A percentile compares a stretch with the other conserved stretches of the same genome.
These are phyloP conservation scores for Patella pellucida DNA, from an alignment of 2,888 invertebrate genomes.

Conservation along the genomic window DNA sequence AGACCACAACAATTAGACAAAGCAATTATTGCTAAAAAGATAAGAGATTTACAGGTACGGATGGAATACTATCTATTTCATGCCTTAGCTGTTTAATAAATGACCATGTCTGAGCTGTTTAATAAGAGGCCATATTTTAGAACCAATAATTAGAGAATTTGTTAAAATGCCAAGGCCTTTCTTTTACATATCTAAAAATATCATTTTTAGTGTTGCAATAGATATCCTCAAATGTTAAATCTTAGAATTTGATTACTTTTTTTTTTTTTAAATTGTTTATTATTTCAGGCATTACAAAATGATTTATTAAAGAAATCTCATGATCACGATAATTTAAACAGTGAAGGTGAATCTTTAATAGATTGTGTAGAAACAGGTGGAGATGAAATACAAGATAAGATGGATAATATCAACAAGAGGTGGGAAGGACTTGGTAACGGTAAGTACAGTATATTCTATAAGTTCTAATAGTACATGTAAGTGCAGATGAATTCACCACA, in stretches of 20 bases:
- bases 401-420: slow-evolving; percentile 85
- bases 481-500: too few relatives aligned
- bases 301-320: slow-evolving; percentile 94
- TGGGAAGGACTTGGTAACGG: slow-evolving; percentile 83
- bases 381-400: slow-evolving; percentile 86
- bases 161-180: neutral
- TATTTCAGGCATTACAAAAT: slow-evolving; percentile 80
- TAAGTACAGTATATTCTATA: slow-evolving; percentile 23
- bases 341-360: slow-evolving; percentile 85
- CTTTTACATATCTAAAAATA: neutral
- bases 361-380: slow-evolving; percentile 91
- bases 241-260: neutral
- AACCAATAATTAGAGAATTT: neutral
- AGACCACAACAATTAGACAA: slow-evolving; percentile 79
- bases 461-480: too few relatives aligned
- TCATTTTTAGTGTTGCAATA: neutral
- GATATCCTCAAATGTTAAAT: neutral
- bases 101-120: neutral
- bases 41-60: slow-evolving; percentile 83
- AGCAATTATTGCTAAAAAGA: slow-evolving; percentile 82
- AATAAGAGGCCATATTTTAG: neutral
- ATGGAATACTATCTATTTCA: neutral
- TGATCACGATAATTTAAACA: slow-evolving; percentile 82
- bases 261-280: too few relatives aligned
- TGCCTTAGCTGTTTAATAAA: neutral